Conservation (phyloP, 1,140 invertebrate genomes). For the Cylas formicarius region DNA sequence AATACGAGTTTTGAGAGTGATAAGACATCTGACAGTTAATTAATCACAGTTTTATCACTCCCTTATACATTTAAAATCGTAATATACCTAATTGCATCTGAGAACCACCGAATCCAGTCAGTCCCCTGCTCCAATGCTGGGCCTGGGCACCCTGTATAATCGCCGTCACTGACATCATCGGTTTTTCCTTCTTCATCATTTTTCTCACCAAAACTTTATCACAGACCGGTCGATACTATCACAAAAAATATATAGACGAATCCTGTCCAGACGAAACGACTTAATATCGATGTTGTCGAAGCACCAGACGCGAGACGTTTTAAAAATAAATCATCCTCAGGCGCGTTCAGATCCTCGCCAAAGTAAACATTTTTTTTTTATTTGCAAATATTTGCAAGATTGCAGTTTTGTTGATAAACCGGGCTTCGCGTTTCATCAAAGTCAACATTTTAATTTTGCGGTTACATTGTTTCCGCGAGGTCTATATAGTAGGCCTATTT, state of each 20-base stretch:
- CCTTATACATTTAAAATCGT: too few relatives aligned
- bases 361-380: constrained; percentile 5
- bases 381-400: constrained; percentile 22
- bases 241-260: too few relatives aligned
- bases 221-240: constrained; percentile 16
- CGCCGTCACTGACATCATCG: constrained; percentile 73
- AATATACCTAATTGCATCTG: constrained; percentile 38
- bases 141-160: constrained; percentile 63
- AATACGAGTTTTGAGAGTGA: too few relatives aligned
- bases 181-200: constrained; percentile 77
- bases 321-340: not conserved
- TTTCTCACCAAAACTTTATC: constrained; percentile 23
- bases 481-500: too few relatives aligned
- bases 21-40: too few relatives aligned
- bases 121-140: constrained; percentile 52
- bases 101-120: constrained; percentile 32
- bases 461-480: too few relatives aligned
- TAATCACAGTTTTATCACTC: too few relatives aligned
- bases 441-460: too few relatives aligned
- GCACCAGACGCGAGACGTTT: not conserved
- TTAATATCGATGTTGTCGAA: not conserved
- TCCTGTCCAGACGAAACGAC: too few relatives aligned
- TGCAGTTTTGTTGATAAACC: too few relatives aligned
- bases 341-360: too few relatives aligned
- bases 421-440: too few relatives aligned